Evolutionary conservation across 2,113 vertebrate genomes (phyloP), one percentile per base, ranked within the genome.

Genomic region (Strigops habroptila): DNA sequence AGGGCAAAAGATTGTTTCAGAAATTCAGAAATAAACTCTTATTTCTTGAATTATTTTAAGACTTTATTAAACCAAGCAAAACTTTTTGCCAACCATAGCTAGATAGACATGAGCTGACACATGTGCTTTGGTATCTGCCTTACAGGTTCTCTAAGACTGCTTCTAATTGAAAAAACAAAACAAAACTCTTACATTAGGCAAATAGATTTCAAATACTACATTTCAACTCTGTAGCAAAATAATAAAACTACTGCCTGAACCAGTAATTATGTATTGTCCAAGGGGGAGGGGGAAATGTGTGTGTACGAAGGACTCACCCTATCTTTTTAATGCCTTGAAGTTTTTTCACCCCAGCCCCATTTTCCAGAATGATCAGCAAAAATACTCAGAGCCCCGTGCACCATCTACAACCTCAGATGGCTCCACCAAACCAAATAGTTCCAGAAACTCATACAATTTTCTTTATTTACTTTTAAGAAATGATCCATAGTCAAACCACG

Each of bases 371-470:
- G 11, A 76, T 48, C 48, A 79, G 52, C 52, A 73, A 69, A 55
- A 65, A 4, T 1, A 1, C 24, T 43, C 19, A 43, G 30, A 86
- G n/a, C 10, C n/a, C 33, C 30, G 2, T 1, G 0, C 8, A 6
- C 28, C 53, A 30, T 14, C 74, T 37, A 10, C 46, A 37, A 3
- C 10, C 44, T 39, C 37, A 51, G 25, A 37, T 39, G 55, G n/a
- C 33, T 79, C 22, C 46, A 33, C 8, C 41, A 68, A 81, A 67
- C 23, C 31, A 3, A 28, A n/a, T 0, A 60, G 30, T 41, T 30
- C 12, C 35, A 63, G 17, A 70, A 83, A 10, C 12, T 52, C 24
- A 35, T 6, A 39, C 7, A 25, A 33, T 60, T 59, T 44, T 39
- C 57, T 13, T 44, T 49, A 64, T 67, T 76, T 60, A 27, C 28